Percentiles rank a stretch among this genome's conserved stretches.
phyloP scores from a whole-genome alignment of 2,888 invertebrate species.

The Metacarcinus magister region DNA sequence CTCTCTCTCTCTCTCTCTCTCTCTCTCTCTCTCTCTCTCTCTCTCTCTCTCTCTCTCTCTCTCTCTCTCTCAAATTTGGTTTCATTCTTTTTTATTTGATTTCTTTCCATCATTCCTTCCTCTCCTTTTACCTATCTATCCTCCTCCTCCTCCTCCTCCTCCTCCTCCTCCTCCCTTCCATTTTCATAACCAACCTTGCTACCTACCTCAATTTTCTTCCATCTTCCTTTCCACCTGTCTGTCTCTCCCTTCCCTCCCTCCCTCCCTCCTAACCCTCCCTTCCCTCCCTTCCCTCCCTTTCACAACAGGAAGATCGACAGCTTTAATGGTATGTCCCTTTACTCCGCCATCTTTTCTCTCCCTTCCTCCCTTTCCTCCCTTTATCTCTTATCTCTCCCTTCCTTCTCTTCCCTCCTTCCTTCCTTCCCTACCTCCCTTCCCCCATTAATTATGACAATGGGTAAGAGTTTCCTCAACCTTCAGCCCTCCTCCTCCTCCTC shows the following conservation, averaged over 20 bases:
- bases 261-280: background rate
- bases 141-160: background rate
- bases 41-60: no score
- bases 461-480: background rate
- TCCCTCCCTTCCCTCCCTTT: background rate
- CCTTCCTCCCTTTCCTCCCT: no score
- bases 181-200: background rate
- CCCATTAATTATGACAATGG: constrained; percentile 3
- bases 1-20: no score
- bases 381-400: background rate
- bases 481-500: background rate
- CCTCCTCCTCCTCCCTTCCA: background rate
- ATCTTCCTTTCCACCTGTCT: background rate
- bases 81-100: background rate
- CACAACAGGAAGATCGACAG: background rate
- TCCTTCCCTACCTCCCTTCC: background rate
- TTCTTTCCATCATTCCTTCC: background rate
- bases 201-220: background rate
- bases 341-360: background rate
- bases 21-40: no score
- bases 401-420: background rate
- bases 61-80: no score
- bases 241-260: background rate
- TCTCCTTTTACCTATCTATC: background rate
- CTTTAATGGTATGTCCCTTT: background rate